Conservation (phyloP, 2,797 vertebrate genomes). For the Acrossocheilus wenchowensis region DNA sequence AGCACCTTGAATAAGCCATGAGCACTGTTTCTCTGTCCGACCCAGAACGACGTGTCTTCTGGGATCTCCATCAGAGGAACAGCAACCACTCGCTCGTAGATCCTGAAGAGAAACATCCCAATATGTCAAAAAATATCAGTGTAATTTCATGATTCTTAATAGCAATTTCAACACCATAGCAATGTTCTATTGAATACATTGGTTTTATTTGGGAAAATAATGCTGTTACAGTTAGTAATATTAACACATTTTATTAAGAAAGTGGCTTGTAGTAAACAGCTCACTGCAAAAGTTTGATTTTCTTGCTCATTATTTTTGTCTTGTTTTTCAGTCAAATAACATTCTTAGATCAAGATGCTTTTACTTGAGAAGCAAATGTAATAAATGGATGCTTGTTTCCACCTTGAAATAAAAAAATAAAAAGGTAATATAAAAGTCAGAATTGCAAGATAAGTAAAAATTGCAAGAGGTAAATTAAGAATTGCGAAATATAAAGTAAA, state of each 20-base stretch:
- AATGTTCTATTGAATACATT: not conserved
- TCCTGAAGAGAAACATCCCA: constrained; percentile 68
- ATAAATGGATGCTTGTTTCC: not conserved
- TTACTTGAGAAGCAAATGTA: not conserved
- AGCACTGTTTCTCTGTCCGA: constrained; percentile 86
- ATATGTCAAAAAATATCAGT: not conserved
- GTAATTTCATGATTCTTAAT: not conserved
- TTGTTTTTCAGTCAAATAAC: not conserved
- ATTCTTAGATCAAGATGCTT: not conserved
- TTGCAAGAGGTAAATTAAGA: not conserved
- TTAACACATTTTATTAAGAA: not conserved
- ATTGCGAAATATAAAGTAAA: no score
- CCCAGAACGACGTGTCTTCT: constrained; percentile 81
- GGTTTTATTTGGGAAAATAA: not conserved
- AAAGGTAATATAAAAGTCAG: not conserved
- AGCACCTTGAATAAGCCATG: constrained; percentile 89
- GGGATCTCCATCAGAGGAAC: constrained; percentile 83
- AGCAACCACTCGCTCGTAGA: constrained; percentile 87
- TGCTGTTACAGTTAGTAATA: not conserved
- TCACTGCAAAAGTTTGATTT: not conserved
- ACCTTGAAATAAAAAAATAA: not conserved
- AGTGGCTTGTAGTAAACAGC: not conserved
- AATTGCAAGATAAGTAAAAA: not conserved
- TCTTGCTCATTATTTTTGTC: not conserved
- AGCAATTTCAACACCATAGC: not conserved